Base-by-base conservation (phyloP, 2,888 invertebrate genomes). In the Cylindroiulus punctatus region DNA sequence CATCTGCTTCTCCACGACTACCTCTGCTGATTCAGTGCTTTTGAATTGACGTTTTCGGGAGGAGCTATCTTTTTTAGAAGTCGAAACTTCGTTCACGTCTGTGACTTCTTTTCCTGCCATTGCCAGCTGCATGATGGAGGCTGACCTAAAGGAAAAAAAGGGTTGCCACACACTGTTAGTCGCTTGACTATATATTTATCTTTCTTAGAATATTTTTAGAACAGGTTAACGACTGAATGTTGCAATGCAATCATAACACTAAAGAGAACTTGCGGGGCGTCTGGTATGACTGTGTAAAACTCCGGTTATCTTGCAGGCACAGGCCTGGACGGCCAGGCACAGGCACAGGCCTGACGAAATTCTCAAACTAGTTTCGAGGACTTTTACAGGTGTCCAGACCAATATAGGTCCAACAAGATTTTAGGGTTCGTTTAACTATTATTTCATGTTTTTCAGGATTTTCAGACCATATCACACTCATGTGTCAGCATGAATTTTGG, bases 41-140 rank as follows among this genome's bases (percentile, higher is more conserved):
- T 36, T 32, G 10, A 83, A 65, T 26, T 22, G n/a, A 22, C 65
- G 65, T 26, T 65, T 65, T 65, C 65, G 22, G 26, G 26, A 26
- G 65, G 26, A 22, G 26, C 0, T 26, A 65, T 10, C 26, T 65
- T 65, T 65, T 65, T 65, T 65, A 8, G 8, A 10, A n/a, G 22
- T 65, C 4, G 65, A n/a, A 65, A 26, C 22, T 65, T 26, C 65
- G 36, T 36, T 42, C n/a, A 36, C 36, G 36, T 10, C 83, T 10
- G 36, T 14, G 36, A 36, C 83, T 10, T 82, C 83, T 36, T 82
- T 82, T 36, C 42, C 83, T 42, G 42, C 83, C 83, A 42, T 42
- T 82, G 36, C 36, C 36, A 82, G 36, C n/a, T 36, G 32, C 83
- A 82, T 82, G 40, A 36, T 82, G 42, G 14, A 36, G 81, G 26